A percentile compares a stretch with the other conserved stretches of the same genome.
Evolutionary conservation across 2,888 invertebrate species (phyloP).

Genomic region (Dascillus cervinus): DNA sequence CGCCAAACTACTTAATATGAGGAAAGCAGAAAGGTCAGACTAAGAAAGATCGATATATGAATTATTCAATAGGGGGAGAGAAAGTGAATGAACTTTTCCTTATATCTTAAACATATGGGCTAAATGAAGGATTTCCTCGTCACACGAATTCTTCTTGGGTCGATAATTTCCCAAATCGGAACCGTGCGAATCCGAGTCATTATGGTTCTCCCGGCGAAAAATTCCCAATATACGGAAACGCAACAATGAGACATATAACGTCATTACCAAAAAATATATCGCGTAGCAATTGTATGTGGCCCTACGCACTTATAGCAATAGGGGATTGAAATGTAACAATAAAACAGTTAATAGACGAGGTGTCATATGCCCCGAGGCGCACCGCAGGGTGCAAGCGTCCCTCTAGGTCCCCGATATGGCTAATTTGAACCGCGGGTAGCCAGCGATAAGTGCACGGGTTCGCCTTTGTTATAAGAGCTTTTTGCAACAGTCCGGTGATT

Average conservation of each 20-base stretch:
- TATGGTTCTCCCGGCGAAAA: slow-evolving; percentile 28
- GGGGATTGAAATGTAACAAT: slow-evolving; percentile 43
- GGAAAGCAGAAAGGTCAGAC: slow-evolving; percentile 44
- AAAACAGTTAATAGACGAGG: slow-evolving; percentile 46
- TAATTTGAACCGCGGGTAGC: slow-evolving; percentile 45
- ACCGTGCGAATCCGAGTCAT: slow-evolving; percentile 33
- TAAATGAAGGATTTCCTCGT: no score
- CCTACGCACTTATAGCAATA: slow-evolving; percentile 24
- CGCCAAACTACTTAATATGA: slow-evolving; percentile 40
- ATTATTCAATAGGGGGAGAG: slow-evolving; percentile 45
- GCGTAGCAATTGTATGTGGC: slow-evolving; percentile 27
- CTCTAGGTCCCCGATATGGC: slow-evolving; percentile 38
- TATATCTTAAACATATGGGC: slow-evolving; percentile 39
- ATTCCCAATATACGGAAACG: slow-evolving; percentile 29
- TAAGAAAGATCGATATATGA: slow-evolving; percentile 43
- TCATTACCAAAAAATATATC: slow-evolving; percentile 37
- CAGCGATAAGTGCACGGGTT: slow-evolving; percentile 36
- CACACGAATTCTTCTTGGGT: no score
- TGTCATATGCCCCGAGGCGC: slow-evolving; percentile 39
- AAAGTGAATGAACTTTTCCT: slow-evolving; percentile 45
- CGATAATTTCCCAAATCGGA: no score
- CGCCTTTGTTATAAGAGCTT: slow-evolving; percentile 32
- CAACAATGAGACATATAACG: slow-evolving; percentile 32
- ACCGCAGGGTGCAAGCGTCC: slow-evolving; percentile 35
- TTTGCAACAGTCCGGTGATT: slow-evolving; percentile 38